phyloP scores from a whole-genome alignment of 2,888 invertebrate species.

The Tiliacea aurago region DNA sequence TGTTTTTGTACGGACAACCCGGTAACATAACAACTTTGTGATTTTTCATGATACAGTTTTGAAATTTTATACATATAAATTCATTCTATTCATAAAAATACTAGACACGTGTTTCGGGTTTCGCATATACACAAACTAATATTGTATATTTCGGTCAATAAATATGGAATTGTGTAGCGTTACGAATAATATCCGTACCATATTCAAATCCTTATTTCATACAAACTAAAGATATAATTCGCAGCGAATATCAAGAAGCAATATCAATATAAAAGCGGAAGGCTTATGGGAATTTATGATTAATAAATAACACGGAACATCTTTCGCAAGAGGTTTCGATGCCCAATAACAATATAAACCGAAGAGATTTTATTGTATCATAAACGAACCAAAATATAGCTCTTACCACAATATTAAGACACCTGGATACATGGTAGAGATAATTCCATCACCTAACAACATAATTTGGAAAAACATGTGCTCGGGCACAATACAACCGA shows the following conservation, averaged over 20 bases:
- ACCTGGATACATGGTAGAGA: slow-evolving; percentile 2
- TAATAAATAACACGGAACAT: slow-evolving; percentile 34
- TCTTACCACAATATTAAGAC: slow-evolving; percentile 17
- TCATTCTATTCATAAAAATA: no score
- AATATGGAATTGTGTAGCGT: not conserved
- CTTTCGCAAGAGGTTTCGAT: slow-evolving; percentile 37
- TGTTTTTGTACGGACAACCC: no score
- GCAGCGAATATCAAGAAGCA: slow-evolving; percentile 23
- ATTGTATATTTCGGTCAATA: not conserved
- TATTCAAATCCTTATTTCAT: slow-evolving; percentile 7
- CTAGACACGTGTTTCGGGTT: no score
- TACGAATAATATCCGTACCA: not conserved
- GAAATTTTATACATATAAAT: no score
- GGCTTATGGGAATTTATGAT: slow-evolving; percentile 37
- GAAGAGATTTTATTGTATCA: slow-evolving; percentile 36
- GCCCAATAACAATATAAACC: slow-evolving; percentile 42
- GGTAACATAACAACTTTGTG: no score
- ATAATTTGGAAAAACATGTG: slow-evolving; percentile 62
- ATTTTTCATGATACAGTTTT: no score
- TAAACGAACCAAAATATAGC: slow-evolving; percentile 44
- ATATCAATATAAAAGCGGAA: slow-evolving; percentile 45
- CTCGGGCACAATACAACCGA: slow-evolving; percentile 58
- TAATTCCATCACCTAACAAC: slow-evolving; percentile 31
- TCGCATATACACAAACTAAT: no score
- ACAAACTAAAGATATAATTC: not conserved